Evolutionary conservation across 2,888 invertebrate species (phyloP).

Genomic region (Teleogryllus oceanicus): DNA sequence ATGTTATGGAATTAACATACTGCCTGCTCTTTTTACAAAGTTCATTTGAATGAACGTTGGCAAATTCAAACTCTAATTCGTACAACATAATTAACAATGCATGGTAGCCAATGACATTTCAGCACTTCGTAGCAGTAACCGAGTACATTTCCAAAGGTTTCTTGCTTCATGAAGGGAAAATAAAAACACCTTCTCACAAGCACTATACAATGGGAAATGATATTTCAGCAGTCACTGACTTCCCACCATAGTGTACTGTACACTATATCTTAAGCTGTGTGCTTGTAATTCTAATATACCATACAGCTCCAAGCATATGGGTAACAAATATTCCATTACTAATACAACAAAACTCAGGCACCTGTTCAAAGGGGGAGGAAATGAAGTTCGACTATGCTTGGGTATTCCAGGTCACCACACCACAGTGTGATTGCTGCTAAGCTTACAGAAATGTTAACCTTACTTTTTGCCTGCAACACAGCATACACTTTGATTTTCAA

Average conservation of each 20-base stretch:
- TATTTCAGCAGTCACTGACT: neutral
- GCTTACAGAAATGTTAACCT: neutral
- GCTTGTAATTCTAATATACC: neutral
- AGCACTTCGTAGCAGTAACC: neutral
- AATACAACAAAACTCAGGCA: neutral
- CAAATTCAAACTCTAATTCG: neutral
- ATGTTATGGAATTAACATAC: neutral
- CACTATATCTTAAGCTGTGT: neutral
- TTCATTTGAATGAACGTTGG: neutral
- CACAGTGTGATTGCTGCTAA: constrained; percentile 4
- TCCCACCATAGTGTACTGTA: neutral
- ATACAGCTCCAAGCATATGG: neutral
- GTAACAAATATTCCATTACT: constrained; percentile 3
- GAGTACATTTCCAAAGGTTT: neutral
- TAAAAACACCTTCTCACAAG: neutral
- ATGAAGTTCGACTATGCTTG: constrained; percentile 1
- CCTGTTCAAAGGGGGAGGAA: constrained; percentile 18
- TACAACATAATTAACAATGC: neutral
- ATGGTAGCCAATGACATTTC: neutral
- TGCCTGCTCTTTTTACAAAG: neutral
- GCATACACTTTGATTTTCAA: neutral
- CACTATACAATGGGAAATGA: constrained; percentile 18
- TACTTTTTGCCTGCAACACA: constrained; percentile 11
- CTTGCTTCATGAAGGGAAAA: neutral
- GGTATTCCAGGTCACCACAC: neutral